Evolutionary conservation across 2,888 invertebrate species (phyloP).

Genomic region (Leptinotarsa rubiginosa): DNA sequence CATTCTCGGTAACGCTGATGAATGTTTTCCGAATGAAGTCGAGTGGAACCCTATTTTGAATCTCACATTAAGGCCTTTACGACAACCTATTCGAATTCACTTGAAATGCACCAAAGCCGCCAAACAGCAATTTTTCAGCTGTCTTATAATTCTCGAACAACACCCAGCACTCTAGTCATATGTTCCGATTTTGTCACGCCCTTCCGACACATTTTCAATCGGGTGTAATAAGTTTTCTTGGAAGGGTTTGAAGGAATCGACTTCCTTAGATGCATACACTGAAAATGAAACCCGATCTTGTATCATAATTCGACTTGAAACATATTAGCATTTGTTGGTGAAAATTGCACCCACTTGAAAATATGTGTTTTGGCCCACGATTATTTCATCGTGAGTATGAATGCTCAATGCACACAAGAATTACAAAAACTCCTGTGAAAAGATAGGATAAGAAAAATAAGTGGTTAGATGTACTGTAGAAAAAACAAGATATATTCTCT

Average conservation of each 20-base stretch:
- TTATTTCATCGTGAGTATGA: too few species aligned
- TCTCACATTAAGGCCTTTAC: neutral
- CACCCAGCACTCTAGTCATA: slow-evolving; percentile 18
- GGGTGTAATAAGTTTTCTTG: slow-evolving; percentile 14
- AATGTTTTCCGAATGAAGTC: neutral
- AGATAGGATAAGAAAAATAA: too few species aligned
- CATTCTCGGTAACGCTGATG: neutral
- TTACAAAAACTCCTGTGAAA: too few species aligned
- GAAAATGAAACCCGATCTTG: neutral
- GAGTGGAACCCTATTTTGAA: neutral
- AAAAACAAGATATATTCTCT: too few species aligned
- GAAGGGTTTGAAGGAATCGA: slow-evolving; percentile 1
- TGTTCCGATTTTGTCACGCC: slow-evolving; percentile 21
- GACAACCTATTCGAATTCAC: slow-evolving; percentile 13
- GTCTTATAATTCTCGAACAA: slow-evolving; percentile 19
- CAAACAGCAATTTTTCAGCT: slow-evolving; percentile 9
- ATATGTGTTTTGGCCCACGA: too few species aligned
- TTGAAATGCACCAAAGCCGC: slow-evolving; percentile 10
- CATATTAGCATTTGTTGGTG: neutral
- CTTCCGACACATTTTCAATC: slow-evolving; percentile 15
- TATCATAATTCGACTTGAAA: neutral
- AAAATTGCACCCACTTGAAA: neutral
- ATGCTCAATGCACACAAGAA: too few species aligned
- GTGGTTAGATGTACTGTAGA: too few species aligned
- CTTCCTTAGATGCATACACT: neutral